Percentiles rank a stretch among this genome's conserved stretches.
phyloP scores from a whole-genome alignment of 2,888 invertebrate genomes.

The Lathronympha strigana region DNA sequence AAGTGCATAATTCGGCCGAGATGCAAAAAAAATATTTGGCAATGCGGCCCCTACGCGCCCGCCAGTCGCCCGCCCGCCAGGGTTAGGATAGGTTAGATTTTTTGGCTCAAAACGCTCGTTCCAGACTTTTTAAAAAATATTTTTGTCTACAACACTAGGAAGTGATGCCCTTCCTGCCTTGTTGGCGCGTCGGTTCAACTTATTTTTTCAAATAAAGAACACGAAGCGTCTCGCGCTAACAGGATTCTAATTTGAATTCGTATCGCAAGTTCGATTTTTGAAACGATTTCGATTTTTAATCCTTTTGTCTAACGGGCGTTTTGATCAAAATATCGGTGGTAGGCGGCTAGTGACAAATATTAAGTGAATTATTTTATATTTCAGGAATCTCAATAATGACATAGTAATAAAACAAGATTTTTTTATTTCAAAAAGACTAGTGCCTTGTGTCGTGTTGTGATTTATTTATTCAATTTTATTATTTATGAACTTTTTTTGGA shows the following conservation, averaged over 20 bases:
- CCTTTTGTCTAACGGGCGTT: conserved; percentile 64
- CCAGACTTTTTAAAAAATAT: conserved; percentile 77
- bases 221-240: conserved; percentile 60
- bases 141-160: conserved; percentile 71
- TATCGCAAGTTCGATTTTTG: conserved; percentile 48
- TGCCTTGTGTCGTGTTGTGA: conserved; percentile 81
- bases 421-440: conserved; percentile 69
- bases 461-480: conserved; percentile 56
- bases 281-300: conserved; percentile 52
- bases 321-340: conserved; percentile 59
- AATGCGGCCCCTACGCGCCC: conserved; percentile 84
- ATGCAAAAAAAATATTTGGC: conserved; percentile 85
- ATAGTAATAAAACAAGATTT: conserved; percentile 66
- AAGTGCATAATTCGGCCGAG: conserved; percentile 85
- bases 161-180: conserved; percentile 70
- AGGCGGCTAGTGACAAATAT: conserved; percentile 58
- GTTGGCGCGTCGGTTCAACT: conserved; percentile 70
- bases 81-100: conserved; percentile 85
- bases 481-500: conserved; percentile 69
- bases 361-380: conserved; percentile 59
- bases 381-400: conserved; percentile 68
- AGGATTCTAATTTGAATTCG: conserved; percentile 68
- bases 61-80: conserved; percentile 84
- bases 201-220: conserved; percentile 77
- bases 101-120: conserved; percentile 83